These are phyloP conservation scores for Thymallus thymallus DNA, from an alignment of 2,113 vertebrate species.

Conservation along the genomic window DNA sequence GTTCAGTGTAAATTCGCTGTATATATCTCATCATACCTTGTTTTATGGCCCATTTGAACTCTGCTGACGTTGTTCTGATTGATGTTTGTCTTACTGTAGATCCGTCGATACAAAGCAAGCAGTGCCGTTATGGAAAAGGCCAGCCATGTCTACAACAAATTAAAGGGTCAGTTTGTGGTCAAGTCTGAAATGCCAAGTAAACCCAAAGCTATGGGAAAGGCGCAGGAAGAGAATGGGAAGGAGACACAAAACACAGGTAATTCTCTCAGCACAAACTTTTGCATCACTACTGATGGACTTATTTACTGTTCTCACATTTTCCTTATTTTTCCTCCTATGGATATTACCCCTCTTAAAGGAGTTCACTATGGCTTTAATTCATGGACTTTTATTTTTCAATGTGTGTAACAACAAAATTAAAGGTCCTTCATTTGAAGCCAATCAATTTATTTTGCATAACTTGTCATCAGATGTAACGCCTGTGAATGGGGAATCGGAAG, in stretches of 20 bases:
- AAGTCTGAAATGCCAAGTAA: constrained; percentile 80
- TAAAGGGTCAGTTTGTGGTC: constrained; percentile 91
- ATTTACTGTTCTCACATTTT: not conserved
- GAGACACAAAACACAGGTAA: constrained; percentile 69
- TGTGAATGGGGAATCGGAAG: constrained; percentile 84
- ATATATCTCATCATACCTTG: not conserved
- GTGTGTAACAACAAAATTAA: not conserved
- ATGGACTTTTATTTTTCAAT: not conserved
- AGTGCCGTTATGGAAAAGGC: constrained; percentile 94
- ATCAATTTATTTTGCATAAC: not conserved
- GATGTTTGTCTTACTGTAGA: constrained; percentile 66
- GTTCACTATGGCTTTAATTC: not conserved
- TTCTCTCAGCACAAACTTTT: not conserved
- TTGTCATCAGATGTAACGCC: constrained; percentile 73
- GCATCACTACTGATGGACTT: not conserved
- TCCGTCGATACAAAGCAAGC: constrained; percentile 95
- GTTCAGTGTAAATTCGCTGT: not conserved
- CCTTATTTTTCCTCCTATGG: not conserved
- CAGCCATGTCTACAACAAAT: constrained; percentile 87
- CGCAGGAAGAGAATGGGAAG: constrained; percentile 66
- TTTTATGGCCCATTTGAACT: not conserved
- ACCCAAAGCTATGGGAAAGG: constrained; percentile 69
- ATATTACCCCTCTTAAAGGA: no score
- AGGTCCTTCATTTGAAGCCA: not conserved
- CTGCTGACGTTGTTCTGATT: not conserved